A percentile compares a stretch with the other conserved stretches of the same genome.
Evolutionary conservation across 2,113 vertebrate genomes (phyloP).

Genomic region (Lophura nycthemera): DNA sequence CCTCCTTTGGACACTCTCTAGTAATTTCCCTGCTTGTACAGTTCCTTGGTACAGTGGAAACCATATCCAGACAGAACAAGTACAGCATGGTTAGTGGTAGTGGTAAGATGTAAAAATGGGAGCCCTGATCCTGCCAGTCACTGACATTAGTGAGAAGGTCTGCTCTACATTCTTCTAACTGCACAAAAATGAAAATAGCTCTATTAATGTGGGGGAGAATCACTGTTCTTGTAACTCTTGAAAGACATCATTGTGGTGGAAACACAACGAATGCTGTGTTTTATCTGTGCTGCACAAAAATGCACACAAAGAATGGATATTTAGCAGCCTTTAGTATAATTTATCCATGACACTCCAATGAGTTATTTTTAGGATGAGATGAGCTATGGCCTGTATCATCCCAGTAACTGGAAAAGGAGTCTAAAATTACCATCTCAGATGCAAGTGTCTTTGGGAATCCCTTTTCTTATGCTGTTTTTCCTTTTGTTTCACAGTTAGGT

Average conservation of each 20-base stretch:
- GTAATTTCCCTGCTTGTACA: not conserved
- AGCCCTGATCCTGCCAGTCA: not conserved
- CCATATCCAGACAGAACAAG: not conserved
- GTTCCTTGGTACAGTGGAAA: not conserved
- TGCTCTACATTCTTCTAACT: not conserved
- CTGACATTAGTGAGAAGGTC: not conserved
- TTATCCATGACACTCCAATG: not conserved
- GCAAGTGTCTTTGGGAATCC: not conserved
- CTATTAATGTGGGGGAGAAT: not conserved
- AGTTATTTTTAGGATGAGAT: not conserved
- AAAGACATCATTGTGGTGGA: not conserved
- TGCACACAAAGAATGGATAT: not conserved
- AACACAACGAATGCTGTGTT: not conserved
- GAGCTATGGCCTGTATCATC: not conserved
- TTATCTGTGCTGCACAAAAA: not conserved
- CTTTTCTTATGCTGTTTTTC: not conserved
- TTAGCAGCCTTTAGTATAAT: not conserved
- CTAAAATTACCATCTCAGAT: not conserved
- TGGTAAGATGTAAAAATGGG: not conserved
- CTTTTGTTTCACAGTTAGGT: not conserved
- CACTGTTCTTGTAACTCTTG: not conserved
- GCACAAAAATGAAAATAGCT: not conserved
- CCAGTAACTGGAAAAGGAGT: not conserved
- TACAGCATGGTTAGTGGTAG: not conserved
- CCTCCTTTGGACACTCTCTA: no score